Evolutionary conservation across 2,797 vertebrate species (phyloP).

Genomic region (Amblyraja radiata): DNA sequence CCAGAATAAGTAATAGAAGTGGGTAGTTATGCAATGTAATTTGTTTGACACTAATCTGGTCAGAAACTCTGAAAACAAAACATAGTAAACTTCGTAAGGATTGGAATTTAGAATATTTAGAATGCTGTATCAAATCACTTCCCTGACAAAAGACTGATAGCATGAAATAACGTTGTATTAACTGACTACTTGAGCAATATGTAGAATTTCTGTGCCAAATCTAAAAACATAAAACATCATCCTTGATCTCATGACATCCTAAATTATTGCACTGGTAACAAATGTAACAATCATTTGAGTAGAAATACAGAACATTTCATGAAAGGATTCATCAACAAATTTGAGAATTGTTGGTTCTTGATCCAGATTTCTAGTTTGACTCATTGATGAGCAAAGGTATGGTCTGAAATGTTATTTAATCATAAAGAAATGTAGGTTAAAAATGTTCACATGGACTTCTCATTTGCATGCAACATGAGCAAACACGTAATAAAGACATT

Average conservation of each 20-base stretch:
- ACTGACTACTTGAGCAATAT: neutral
- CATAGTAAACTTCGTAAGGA: neutral
- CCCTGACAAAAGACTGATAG: neutral
- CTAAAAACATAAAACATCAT: neutral
- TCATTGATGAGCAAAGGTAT: no score
- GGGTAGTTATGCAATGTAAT: neutral
- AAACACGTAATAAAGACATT: constrained; percentile 6
- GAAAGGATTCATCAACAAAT: neutral
- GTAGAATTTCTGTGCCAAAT: neutral
- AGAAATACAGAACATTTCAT: neutral
- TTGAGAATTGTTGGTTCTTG: neutral
- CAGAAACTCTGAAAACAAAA: neutral
- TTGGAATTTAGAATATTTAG: neutral
- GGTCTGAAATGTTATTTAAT: neutral
- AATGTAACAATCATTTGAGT: neutral
- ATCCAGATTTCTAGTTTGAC: neutral
- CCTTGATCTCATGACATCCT: neutral
- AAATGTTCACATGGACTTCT: constrained; percentile 22
- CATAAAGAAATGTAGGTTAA: neutral
- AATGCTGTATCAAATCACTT: neutral
- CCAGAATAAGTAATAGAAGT: no score
- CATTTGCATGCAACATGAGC: constrained; percentile 30
- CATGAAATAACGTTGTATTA: neutral
- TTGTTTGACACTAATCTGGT: neutral
- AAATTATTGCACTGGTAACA: neutral